Evolutionary conservation across 2,888 invertebrate genomes (phyloP).

Genomic region (Incurvaria masculella): DNA sequence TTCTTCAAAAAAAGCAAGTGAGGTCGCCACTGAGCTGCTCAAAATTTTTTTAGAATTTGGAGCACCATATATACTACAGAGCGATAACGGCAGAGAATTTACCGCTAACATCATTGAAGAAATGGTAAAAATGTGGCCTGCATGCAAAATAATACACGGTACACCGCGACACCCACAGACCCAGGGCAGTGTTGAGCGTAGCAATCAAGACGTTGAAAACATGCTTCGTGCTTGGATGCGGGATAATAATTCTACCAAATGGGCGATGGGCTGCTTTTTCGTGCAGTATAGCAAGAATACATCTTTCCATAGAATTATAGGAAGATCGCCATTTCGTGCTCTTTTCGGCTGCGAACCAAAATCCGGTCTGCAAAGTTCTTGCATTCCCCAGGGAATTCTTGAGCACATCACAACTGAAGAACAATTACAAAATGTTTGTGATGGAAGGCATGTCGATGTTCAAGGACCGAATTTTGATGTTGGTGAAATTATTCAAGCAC

Average conservation of each 20-base stretch:
- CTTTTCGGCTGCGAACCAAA: slow-evolving; percentile 20
- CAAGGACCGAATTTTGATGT: too few relatives aligned
- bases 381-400: slow-evolving; percentile 5
- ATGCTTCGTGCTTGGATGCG: slow-evolving; percentile 21
- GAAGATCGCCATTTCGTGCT: slow-evolving; percentile 17
- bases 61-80: slow-evolving; percentile 15
- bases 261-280: slow-evolving; percentile 20
- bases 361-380: slow-evolving; percentile 13
- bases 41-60: slow-evolving; percentile 18
- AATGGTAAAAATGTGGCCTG: slow-evolving; percentile 17
- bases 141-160: slow-evolving; percentile 15
- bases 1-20: slow-evolving; percentile 18
- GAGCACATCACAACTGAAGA: slow-evolving; percentile 8
- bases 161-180: slow-evolving; percentile 13
- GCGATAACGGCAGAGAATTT: slow-evolving; percentile 16
- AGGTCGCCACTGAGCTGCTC: slow-evolving; percentile 21
- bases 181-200: slow-evolving; percentile 13
- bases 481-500: too few relatives aligned
- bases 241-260: slow-evolving; percentile 20
- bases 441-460: too few relatives aligned
- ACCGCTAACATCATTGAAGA: slow-evolving; percentile 18
- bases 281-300: slow-evolving; percentile 19
- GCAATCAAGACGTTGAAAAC: slow-evolving; percentile 24
- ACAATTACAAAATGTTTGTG: slow-evolving; percentile 7
- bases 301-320: slow-evolving; percentile 18